Base-by-base conservation (phyloP, 2,888 invertebrate genomes). In the Coecobrya sp. region DNA sequence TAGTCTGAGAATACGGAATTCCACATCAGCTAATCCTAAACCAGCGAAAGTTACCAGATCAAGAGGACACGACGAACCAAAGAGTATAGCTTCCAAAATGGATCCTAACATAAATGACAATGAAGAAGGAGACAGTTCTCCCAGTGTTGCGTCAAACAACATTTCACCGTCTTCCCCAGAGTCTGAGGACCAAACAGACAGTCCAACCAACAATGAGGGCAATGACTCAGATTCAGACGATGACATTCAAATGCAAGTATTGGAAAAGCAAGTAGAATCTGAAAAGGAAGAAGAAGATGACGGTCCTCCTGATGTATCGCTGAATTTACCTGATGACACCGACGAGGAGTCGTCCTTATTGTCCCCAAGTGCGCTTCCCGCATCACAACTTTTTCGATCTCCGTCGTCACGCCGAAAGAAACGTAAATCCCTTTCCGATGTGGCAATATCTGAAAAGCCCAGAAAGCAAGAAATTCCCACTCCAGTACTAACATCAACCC, bases 181-280 rank as follows among this genome's bases (percentile, higher is more conserved):
- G 52, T 52, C 79, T 27, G 79, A 79, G 0, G 16, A 45, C 45
- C 55, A 59, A 30, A 10, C 11, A 16, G 62, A 87, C 0, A 13
- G 68, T 55, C 30, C 11, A n/a, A 45, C n/a, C 25, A 45, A 19
- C 65, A 0, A 84, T n/a, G 73, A 70, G 8, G 52, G n/a, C 22
- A 16, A 10, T 30, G 76, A 62, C n/a, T 42, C 65, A n/a, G 86
- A 85, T 16, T 55, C 55, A 11, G 82, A 68, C 10, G 55, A 62
- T 59, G 89, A 89, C n/a, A 8, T 62, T 16, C 49, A 86, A 52
- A 91, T 91, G 90, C 90, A 91, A 19, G 90, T 91, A 36, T 79
- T 91, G 55, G 90, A 91, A 52, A 86, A 86, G 27, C 86, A 91
- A 52, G 90, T 85, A 25, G 42, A 25, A 70, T 76, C 84, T 8